Evolutionary conservation across 2,797 vertebrate genomes (phyloP), one percentile per base, ranked within the genome.

Genomic region (Oophaga sylvatica): DNA sequence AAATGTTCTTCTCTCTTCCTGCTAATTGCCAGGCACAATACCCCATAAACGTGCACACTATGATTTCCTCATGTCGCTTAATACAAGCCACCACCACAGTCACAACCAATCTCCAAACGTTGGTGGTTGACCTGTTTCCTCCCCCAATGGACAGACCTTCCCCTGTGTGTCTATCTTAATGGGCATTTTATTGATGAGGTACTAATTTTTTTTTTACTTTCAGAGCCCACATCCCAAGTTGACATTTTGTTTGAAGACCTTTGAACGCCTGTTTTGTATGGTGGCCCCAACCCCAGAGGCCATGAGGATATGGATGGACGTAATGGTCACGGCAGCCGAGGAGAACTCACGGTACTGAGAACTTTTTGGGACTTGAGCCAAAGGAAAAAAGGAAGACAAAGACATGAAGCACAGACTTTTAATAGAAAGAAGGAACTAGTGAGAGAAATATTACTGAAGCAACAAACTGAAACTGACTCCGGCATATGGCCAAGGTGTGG

Each of bases 271-370:
- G 3, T 98, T 97, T 93, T 98, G 96, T 90, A 95, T 97, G 91
- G 97, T 97, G 90, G 97, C 97, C 0, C 95, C 95, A 5, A 97
- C 94, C 20, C 93, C 97, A 0, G 96, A 97, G n/a, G 96, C 97
- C 83, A 97, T 98, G 97, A 94, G 97, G 7, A 98, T 98, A 48
- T 98, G 97, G 97, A 98, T 98, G 95, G 97, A 97, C 0, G 97
- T 97, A 76, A 96, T 98, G 0, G 97, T 98, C 88, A 97, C 97
- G 0, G 97, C 97, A 0, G 97, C 97, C 0, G 97, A 97, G 1
- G 97, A 97, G 84, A 96, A 97, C 92, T 92, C 94, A 86, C 95
- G 95, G 57, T 97, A 97, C 79, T 97, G 95, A 97, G 2, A 45
- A 20, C 22, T 12, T 0, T 53, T 26, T 56, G 59, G 5, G 79